Evolutionary conservation across 2,113 vertebrate species (phyloP).

Genomic region (Rhinolophus sinicus): DNA sequence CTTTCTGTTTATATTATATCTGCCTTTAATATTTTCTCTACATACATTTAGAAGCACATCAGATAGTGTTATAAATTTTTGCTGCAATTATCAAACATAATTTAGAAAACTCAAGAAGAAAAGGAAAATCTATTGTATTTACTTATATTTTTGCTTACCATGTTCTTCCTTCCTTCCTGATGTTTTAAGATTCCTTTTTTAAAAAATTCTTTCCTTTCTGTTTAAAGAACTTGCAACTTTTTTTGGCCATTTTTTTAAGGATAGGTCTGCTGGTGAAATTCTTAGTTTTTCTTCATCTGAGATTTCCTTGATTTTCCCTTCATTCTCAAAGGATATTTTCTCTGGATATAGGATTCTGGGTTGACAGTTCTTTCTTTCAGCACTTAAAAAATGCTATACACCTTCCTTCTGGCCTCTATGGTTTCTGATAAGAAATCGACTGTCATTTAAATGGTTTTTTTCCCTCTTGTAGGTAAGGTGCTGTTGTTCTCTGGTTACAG

Average conservation of each 20-base stretch:
- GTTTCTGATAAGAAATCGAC: background rate
- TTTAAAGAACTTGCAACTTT: background rate
- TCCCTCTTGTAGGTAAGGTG: background rate
- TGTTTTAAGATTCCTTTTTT: background rate
- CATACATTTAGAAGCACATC: background rate
- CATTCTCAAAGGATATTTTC: background rate
- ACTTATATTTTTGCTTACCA: background rate
- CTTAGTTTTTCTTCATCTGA: slow-evolving; percentile 5
- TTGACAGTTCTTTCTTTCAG: background rate
- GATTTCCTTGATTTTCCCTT: background rate
- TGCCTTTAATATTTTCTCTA: background rate
- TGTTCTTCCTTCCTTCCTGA: background rate
- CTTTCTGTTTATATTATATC: background rate
- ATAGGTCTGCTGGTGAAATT: background rate
- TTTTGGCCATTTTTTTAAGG: background rate
- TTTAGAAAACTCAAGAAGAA: background rate
- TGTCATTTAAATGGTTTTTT: background rate
- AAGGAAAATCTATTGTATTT: background rate
- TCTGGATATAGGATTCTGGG: background rate
- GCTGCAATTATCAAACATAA: background rate
- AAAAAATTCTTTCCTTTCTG: background rate
- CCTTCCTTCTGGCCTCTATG: background rate
- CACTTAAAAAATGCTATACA: background rate
- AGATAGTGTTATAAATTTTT: background rate
- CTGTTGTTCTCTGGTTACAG: background rate